These are phyloP conservation scores for Caenorhabditis sp. DNA, from an alignment of 2,888 invertebrate species.

Conservation along the genomic window DNA sequence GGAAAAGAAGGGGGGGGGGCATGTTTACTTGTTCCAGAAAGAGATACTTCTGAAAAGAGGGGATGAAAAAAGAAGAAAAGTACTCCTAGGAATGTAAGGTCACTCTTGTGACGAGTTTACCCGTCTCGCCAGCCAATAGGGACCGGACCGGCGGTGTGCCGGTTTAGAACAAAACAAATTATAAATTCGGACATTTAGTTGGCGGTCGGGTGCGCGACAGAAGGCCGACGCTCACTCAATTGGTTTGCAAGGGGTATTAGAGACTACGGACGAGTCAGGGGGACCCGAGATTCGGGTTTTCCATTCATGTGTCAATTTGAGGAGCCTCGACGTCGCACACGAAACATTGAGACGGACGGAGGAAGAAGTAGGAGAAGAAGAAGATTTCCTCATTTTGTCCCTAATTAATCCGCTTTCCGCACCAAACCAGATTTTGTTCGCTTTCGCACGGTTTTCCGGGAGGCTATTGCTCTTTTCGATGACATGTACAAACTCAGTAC, in stretches of 20 bases:
- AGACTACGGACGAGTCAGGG: conserved; percentile 3
- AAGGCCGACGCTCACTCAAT: conserved; percentile 59
- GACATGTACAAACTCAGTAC: too few relatives aligned
- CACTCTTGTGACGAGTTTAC: not conserved
- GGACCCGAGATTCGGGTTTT: not conserved
- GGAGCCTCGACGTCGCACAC: conserved; percentile 15
- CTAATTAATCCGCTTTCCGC: conserved; percentile 43
- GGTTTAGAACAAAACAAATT: conserved; percentile 59
- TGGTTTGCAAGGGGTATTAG: conserved; percentile 44
- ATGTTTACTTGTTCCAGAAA: conserved; percentile 22
- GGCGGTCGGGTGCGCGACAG: conserved; percentile 45
- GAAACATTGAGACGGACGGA: not conserved
- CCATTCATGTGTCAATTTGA: conserved; percentile 58
- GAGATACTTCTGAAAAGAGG: not conserved
- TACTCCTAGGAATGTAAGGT: not conserved
- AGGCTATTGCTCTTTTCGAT: not conserved
- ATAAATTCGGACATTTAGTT: conserved; percentile 58
- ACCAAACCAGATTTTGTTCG: conserved; percentile 12
- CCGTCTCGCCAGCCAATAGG: conserved; percentile 9
- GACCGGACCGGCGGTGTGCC: conserved; percentile 3
- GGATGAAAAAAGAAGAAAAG: not conserved
- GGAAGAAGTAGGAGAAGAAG: conserved; percentile 4
- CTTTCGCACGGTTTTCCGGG: not conserved
- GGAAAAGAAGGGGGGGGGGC: not conserved
- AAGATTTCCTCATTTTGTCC: conserved; percentile 31